Evolutionary conservation across 2,113 vertebrate species (phyloP), one percentile per base, ranked within the genome.

Genomic region (Zingel zingel): DNA sequence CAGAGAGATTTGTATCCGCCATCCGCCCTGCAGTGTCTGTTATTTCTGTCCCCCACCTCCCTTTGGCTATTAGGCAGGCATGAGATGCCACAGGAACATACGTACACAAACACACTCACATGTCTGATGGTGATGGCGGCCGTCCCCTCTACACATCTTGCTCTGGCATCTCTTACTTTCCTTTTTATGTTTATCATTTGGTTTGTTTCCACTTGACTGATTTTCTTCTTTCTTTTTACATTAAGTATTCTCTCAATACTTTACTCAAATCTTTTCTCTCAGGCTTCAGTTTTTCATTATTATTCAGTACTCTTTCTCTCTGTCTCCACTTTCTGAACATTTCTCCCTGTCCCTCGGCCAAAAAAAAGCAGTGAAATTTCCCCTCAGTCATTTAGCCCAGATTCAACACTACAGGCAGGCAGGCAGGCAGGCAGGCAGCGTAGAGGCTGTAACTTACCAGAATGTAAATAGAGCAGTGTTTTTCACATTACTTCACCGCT

Each of bases 401-500:
- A 89, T 86, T 89, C 77, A 71, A 73, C 89, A 72, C 79, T 71
- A 74, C 89, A 65, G 78, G 21, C 89, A 62, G 66, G 48, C 89
- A n/a, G n/a, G n/a, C n/a, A n/a, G n/a, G 75, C 86, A 69, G 39
- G 23, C 56, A 27, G 80, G 84, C 89, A 73, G 82, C 59, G 77
- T 48, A 73, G 79, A 77, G 87, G 79, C 90, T 82, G 82, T 75
- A 89, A 88, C 88, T 91, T 89, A 86, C 65, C 86, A 92, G 90
- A 94, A 94, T 93, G 94, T 94, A 95, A 94, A 95, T 94, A 95
- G 82, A 94, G 91, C 88, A 86, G 83, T 85, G 89, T 88, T 93
- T 93, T 95, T 94, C 91, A 89, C 91, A 93, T 94, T 93, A 94
- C 94, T 94, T 94, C 93, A 95, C 86, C 65, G n/a, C 80, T 91